These are phyloP conservation scores for Gryllus longicercus DNA, from an alignment of 2,888 invertebrate genomes.

Conservation along the genomic window DNA sequence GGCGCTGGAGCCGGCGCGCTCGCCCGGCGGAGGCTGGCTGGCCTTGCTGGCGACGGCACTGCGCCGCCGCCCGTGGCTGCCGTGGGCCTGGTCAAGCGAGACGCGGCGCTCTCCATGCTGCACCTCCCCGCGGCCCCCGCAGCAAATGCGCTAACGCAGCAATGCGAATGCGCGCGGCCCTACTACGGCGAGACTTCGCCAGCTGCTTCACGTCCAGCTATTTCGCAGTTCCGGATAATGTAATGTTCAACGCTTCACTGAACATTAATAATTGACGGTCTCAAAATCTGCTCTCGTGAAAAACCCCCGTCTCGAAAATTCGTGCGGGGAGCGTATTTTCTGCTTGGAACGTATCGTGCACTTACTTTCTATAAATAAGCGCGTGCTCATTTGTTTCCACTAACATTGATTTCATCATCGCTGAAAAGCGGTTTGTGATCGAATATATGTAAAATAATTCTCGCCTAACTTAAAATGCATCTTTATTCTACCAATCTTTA, in stretches of 20 bases:
- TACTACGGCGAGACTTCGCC: not conserved
- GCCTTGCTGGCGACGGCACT: not conserved
- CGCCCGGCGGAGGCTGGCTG: too few relatives aligned
- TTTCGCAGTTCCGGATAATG: slow-evolving; percentile 17
- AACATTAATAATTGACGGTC: not conserved
- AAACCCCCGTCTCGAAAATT: not conserved
- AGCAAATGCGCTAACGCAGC: not conserved
- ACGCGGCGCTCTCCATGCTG: not conserved
- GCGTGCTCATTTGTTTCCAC: not conserved
- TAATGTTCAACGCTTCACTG: not conserved
- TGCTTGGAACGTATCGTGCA: not conserved
- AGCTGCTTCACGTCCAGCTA: not conserved
- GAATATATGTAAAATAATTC: too few relatives aligned
- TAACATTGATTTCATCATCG: not conserved
- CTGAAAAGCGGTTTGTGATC: not conserved
- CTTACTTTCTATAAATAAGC: not conserved
- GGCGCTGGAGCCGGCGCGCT: too few relatives aligned
- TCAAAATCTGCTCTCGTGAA: not conserved
- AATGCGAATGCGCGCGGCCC: not conserved
- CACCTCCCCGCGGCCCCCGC: not conserved
- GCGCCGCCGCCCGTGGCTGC: not conserved
- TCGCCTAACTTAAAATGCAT: too few relatives aligned
- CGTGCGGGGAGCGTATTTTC: not conserved
- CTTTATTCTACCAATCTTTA: too few relatives aligned
- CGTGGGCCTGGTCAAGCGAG: not conserved